phyloP scores from a whole-genome alignment of 2,113 vertebrate species.

The Shinisaurus crocodilurus region DNA sequence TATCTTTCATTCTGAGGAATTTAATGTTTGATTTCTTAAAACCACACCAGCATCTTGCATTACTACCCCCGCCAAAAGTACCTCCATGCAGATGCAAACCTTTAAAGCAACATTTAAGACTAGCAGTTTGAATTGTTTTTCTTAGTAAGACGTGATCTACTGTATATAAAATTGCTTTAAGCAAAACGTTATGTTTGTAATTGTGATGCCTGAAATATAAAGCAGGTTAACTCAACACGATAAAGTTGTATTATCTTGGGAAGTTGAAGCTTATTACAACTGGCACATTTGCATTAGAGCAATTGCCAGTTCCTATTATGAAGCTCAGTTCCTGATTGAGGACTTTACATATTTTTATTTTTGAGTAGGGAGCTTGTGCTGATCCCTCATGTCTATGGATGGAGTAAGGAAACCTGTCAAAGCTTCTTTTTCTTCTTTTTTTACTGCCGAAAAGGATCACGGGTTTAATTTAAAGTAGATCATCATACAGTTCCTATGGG shows the following conservation, averaged over 20 bases:
- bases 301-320: slow-evolving; percentile 25
- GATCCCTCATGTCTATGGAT: background rate
- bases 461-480: slow-evolving; percentile 1
- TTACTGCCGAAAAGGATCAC: background rate
- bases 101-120: background rate
- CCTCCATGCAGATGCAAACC: background rate
- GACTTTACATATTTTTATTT: slow-evolving; percentile 40
- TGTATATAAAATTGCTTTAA: slow-evolving; percentile 3
- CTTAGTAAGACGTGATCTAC: background rate
- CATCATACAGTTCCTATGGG: background rate
- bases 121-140: slow-evolving; percentile 2
- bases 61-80: no score
- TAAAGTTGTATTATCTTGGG: slow-evolving; percentile 18
- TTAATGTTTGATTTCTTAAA: background rate
- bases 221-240: slow-evolving; percentile 16
- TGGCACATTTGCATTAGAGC: slow-evolving; percentile 3
- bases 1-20: background rate
- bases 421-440: background rate
- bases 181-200: slow-evolving; percentile 7
- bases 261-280: slow-evolving; percentile 16
- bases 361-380: background rate
- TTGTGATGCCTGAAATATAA: slow-evolving; percentile 25
- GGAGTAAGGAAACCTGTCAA: background rate
- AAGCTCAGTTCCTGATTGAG: slow-evolving; percentile 3
- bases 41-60: background rate